Evolutionary conservation across 2,888 invertebrate genomes (phyloP), one percentile per base, ranked within the genome.

Genomic region (Harpalus rubripes): DNA sequence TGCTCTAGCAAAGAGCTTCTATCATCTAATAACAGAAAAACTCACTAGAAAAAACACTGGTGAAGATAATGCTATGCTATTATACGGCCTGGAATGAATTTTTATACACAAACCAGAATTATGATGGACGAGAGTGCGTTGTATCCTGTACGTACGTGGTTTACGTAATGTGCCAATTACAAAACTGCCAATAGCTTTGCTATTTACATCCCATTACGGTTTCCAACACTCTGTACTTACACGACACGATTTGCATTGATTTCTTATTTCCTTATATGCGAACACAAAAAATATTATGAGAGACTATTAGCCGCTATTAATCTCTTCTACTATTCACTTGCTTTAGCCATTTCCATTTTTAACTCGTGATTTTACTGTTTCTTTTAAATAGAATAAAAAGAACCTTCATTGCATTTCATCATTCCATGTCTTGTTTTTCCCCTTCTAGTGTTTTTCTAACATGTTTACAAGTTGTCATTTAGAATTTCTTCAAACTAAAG

Each of bases 1-100:
- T 74, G 72, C 72, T 82, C 82, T 72, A 68, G 82, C 82, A 82
- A 82, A 82, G 82, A 82, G 82, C 52, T 26, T 72, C 68, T 79
- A 79, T 83, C 58, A 22, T 76, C 83, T 83, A 83, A 83, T 76
- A 83, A 72, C 59, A 83, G 41, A 76, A 74, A 72, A 72, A 82
- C 74, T 52, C 32, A 58, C 16, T 74, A 82, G 44, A 82, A 52
- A 72, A 83, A 74, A 22, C 22, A 74, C 32, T 76, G 12, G 22
- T 12, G 16, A 52, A 83, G 74, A 76, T 83, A 83, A 83, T 83
- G 59, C 76, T 39, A 83, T 83, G 74, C 83, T 61, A 83, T 83
- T 83, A 83, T 83, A 44, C 72, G 41, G 68, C 68, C 16, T 16
- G 72, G 72, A 74, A 44, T 44, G 32, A 41, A 68, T 68, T 68